Percentiles rank a stretch among this genome's conserved stretches.
Conservation (phyloP, 2,113 vertebrate species). For the Bufo gargarizans region DNA sequence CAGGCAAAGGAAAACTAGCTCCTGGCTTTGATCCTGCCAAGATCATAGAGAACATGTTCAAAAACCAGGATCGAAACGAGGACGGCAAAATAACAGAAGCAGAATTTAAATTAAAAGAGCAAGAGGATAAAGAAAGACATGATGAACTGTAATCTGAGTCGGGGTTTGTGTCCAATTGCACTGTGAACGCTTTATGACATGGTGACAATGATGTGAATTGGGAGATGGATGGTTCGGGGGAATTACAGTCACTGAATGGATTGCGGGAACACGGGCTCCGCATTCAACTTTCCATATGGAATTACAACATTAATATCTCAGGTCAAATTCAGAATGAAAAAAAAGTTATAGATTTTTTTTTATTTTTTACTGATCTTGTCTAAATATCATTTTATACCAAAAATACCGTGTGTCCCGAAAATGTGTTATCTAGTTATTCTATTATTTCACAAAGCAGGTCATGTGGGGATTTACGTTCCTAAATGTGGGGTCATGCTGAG, state of each 20-base stretch:
- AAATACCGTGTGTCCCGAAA: not conserved
- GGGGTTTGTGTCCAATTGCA: not conserved
- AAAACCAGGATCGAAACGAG: constrained; percentile 92
- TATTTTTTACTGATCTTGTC: not conserved
- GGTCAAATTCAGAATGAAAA: not conserved
- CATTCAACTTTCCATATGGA: not conserved
- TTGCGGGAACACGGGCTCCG: not conserved
- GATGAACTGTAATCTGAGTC: constrained; percentile 86
- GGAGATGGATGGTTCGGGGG: not conserved
- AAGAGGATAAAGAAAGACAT: constrained; percentile 79
- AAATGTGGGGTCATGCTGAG: not conserved
- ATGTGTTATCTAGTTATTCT: not conserved
- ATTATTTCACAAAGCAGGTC: not conserved
- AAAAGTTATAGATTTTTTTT: not conserved
- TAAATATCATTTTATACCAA: not conserved
- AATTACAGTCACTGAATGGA: not conserved
- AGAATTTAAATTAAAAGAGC: constrained; percentile 95
- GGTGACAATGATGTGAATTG: not conserved
- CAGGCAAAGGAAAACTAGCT: constrained; percentile 91
- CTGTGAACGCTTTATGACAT: constrained; percentile 38
- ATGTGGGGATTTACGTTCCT: not conserved
- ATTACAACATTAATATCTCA: not conserved
- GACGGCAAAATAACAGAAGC: constrained; percentile 89
- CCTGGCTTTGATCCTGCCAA: constrained; percentile 89
- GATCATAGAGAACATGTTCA: constrained; percentile 96